A percentile compares a stretch with the other conserved stretches of the same genome.
phyloP scores from a whole-genome alignment of 30 jellyfish, hydroid and myxozoan species.

The Cassiopea xamachana region DNA sequence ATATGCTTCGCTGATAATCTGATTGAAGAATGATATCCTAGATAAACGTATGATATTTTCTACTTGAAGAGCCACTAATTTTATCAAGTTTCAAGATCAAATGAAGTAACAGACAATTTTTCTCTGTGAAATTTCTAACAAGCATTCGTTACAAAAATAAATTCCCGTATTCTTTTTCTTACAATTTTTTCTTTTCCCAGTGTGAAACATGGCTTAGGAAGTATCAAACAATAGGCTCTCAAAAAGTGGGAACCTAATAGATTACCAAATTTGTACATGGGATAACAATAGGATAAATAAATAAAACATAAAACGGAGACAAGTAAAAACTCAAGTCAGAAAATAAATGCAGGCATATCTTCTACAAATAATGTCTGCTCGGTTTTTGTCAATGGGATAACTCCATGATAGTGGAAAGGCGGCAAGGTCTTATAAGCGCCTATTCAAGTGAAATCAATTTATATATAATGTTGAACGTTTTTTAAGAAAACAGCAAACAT shows the following conservation, averaged over 20 bases:
- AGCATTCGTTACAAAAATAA: neutral
- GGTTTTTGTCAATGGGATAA: constrained; percentile 6
- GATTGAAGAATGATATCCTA: too few relatives aligned
- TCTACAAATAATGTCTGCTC: neutral
- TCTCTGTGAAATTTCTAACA: neutral
- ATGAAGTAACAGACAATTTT: neutral
- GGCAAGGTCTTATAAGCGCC: neutral
- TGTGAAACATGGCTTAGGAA: neutral
- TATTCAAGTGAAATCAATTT: neutral
- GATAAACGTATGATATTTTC: too few relatives aligned
- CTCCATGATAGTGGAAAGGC: neutral
- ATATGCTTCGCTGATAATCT: too few relatives aligned
- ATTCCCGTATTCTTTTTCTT: neutral
- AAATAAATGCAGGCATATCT: neutral
- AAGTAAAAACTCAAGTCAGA: neutral
- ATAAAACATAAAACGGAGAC: neutral
- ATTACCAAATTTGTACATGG: neutral
- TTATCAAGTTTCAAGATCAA: neutral
- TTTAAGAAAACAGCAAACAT: neutral
- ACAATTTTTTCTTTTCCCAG: neutral
- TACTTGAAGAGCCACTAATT: neutral
- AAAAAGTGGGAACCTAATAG: neutral
- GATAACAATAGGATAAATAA: neutral
- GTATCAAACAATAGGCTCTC: neutral
- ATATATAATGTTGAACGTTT: neutral